phyloP scores from a whole-genome alignment of 2,113 vertebrate species.

The Piprites chloris region DNA sequence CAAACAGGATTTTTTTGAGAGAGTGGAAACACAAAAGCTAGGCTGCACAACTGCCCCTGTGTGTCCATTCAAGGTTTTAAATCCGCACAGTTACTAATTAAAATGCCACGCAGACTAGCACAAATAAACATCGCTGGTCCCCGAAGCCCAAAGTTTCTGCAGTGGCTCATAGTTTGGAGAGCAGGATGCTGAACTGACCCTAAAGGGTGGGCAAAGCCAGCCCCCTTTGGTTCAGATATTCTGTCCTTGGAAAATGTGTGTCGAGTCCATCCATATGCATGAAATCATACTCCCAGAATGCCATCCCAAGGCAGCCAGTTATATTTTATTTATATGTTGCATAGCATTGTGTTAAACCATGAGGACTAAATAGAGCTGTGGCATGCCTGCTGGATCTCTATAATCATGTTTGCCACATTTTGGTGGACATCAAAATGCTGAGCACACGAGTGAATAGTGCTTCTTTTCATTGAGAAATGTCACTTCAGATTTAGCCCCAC shows the following conservation, averaged over 20 bases:
- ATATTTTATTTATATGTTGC: background rate
- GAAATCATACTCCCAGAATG: background rate
- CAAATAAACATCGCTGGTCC: slow-evolving; percentile 7
- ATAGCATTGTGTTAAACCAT: background rate
- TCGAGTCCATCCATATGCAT: background rate
- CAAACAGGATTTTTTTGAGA: slow-evolving; percentile 52
- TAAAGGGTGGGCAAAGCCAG: background rate
- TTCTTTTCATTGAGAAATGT: slow-evolving; percentile 35
- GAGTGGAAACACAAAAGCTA: slow-evolving; percentile 43
- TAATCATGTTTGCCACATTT: slow-evolving; percentile 26
- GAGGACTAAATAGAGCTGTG: slow-evolving; percentile 54
- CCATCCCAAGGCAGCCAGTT: background rate
- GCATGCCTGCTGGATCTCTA: background rate
- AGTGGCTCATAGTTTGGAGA: background rate
- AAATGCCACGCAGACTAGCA: slow-evolving; percentile 41
- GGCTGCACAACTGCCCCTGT: slow-evolving; percentile 61
- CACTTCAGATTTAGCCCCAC: slow-evolving; percentile 27
- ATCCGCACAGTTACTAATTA: slow-evolving; percentile 64
- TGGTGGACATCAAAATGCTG: slow-evolving; percentile 14
- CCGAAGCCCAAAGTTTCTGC: background rate
- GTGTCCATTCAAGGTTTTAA: slow-evolving; percentile 61
- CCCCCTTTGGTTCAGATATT: background rate
- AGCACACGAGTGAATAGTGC: background rate
- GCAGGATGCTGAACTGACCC: background rate
- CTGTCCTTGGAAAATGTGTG: background rate